Evolutionary conservation across 2,797 vertebrate species (phyloP), one percentile per base, ranked within the genome.

Genomic region (Mionectes olivaceus): DNA sequence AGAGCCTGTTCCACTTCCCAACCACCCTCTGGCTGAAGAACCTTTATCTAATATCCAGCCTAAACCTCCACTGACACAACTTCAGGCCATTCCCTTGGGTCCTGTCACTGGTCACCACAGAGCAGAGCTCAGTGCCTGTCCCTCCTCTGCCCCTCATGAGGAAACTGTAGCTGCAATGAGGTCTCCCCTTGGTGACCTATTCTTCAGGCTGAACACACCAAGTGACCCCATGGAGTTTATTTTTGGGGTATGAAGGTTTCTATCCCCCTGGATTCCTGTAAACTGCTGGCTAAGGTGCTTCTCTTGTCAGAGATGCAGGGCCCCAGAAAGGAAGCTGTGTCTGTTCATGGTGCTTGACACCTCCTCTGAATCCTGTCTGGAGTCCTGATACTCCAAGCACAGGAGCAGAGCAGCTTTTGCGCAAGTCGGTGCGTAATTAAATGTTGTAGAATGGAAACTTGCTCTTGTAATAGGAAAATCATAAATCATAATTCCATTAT

Each of bases 401-500:
- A 0, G 75, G 18, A 61, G 11, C 8, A 37, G 63, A 68, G 44
- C 49, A 46, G 70, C 63, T 70, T 52, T 24, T 88, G 74, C 65
- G 57, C 76, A 22, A 50, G 11, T 6, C 49, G 56, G 35, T 4
- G 65, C 10, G 4, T 60, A 67, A 49, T 49, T 60, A 88, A 87
- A 65, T 19, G 33, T 19, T 57, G 74, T 14, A 71, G 67, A 84
- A 53, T 18, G 50, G 56, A 78, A 88, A 47, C 21, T 83, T 0
- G 0, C 47, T 92, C 78, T 24, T 30, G 25, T 57, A 79, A 55
- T 7, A 57, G 67, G 70, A 67, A 93, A 91, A 84, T 90, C 59
- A 56, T 94, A 94, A 94, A 93, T 96, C 94, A 91, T 84, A 91
- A 77, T 88, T 60, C 77, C 46, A 70, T 95, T 94, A 90, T 74